Percentiles rank a stretch among this genome's conserved stretches.
Evolutionary conservation across 2,113 vertebrate species (phyloP).

Genomic region (Peromyscus polionotus): DNA sequence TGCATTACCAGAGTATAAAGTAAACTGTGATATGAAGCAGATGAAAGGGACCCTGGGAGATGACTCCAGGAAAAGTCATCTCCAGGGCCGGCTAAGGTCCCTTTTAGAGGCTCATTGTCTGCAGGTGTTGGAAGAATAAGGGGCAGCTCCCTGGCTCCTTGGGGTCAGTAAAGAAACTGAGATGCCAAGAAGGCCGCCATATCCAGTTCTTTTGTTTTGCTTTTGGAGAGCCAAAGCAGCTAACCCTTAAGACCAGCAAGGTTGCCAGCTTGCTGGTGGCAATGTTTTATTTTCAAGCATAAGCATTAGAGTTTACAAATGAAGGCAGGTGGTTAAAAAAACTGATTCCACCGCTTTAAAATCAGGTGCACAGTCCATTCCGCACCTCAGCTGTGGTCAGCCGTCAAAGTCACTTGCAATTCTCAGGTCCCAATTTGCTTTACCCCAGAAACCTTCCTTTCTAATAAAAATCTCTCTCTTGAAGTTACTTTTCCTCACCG

Average conservation of each 20-base stretch:
- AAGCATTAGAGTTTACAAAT: conserved; percentile 48
- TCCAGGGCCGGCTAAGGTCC: not conserved
- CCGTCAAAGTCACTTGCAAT: not conserved
- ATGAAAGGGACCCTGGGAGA: conserved; percentile 15
- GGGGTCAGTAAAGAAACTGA: conserved; percentile 42
- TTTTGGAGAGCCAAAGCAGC: conserved; percentile 41
- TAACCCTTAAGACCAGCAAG: conserved; percentile 50
- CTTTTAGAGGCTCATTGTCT: not conserved
- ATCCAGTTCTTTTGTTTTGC: conserved; percentile 60
- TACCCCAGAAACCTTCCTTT: not conserved
- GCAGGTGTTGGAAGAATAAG: conserved; percentile 19
- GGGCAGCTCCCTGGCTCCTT: conserved; percentile 5
- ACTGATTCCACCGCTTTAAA: conserved; percentile 22
- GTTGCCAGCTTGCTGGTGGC: conserved; percentile 26
- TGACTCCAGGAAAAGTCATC: not conserved
- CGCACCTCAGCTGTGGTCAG: not conserved
- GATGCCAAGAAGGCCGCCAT: conserved; percentile 33
- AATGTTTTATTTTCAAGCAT: conserved; percentile 49
- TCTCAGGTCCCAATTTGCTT: conserved; percentile 31
- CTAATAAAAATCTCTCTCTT: not conserved
- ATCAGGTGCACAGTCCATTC: not conserved
- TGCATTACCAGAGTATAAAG: conserved; percentile 33
- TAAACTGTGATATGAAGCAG: not conserved
- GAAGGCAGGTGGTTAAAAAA: not conserved
- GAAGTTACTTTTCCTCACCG: not conserved